These are phyloP conservation scores for Onychomys leucogaster DNA, from an alignment of 2,797 vertebrate genomes.

Conservation along the genomic window DNA sequence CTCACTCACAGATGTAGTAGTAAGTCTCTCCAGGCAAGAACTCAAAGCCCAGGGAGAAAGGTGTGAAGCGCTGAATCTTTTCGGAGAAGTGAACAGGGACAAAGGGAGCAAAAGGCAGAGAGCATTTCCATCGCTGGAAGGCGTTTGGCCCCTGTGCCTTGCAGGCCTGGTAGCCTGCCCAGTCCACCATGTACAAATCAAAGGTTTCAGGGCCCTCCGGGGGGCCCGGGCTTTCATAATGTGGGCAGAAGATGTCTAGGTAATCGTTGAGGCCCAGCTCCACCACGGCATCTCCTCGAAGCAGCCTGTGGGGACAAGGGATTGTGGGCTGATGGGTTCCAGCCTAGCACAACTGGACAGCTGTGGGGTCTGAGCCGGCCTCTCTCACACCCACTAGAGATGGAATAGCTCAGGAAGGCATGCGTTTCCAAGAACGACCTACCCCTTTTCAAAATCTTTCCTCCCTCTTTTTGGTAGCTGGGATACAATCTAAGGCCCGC, in stretches of 20 bases:
- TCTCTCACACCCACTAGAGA: not conserved
- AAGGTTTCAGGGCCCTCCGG: constrained; percentile 89
- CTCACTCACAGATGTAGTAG: constrained; percentile 96
- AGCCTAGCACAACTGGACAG: rapidly evolving
- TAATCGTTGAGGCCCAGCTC: constrained; percentile 95
- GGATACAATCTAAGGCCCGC: not conserved
- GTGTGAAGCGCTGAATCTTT: constrained; percentile 97
- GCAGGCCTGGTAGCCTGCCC: constrained; percentile 91
- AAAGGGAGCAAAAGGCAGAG: constrained; percentile 90
- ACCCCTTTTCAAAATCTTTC: not conserved
- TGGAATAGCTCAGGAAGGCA: not conserved
- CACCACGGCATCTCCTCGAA: constrained; percentile 90
- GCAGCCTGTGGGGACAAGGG: constrained; percentile 89
- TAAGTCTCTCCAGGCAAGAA: constrained; percentile 94
- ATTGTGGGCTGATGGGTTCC: not conserved
- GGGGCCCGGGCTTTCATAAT: constrained; percentile 88
- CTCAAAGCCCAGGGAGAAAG: constrained; percentile 95
- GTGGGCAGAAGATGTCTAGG: constrained; percentile 96
- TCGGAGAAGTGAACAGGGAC: constrained; percentile 94
- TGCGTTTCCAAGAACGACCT: not conserved
- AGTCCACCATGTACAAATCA: constrained; percentile 87
- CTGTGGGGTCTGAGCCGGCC: not conserved
- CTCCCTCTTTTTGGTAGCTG: not conserved
- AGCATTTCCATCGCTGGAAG: constrained; percentile 96
- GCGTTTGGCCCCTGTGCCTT: constrained; percentile 88